Conservation (phyloP, 2,888 invertebrate species). For the Drosophila falleni region DNA sequence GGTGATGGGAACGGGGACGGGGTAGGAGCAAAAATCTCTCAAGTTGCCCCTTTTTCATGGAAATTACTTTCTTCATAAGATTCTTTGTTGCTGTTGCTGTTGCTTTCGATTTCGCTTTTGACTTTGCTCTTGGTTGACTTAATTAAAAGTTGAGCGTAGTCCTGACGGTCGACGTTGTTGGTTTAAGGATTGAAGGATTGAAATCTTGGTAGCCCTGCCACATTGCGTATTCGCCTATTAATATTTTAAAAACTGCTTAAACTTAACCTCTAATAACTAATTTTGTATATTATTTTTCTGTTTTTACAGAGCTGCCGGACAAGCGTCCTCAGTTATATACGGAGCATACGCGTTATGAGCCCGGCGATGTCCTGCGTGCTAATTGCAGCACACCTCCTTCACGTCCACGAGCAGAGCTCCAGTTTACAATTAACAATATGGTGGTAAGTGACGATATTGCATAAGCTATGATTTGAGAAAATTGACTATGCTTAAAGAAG, state of each 20-base stretch:
- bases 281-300: not conserved
- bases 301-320: constrained; percentile 89
- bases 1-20: not conserved
- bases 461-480: too few relatives aligned
- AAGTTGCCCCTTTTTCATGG: constrained; percentile 77
- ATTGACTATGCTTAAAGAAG: too few relatives aligned
- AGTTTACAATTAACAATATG: constrained; percentile 91
- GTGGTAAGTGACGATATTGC: constrained; percentile 87
- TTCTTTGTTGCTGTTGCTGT: constrained; percentile 64
- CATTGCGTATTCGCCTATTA: constrained; percentile 46
- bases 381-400: constrained; percentile 93
- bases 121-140: constrained; percentile 68
- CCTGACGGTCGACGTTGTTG: constrained; percentile 28
- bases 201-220: not conserved
- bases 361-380: constrained; percentile 90
- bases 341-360: constrained; percentile 91
- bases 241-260: constrained; percentile 34
- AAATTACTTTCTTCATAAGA: constrained; percentile 84
- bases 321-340: constrained; percentile 89
- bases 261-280: not conserved
- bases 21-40: constrained; percentile 16
- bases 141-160: constrained; percentile 75
- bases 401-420: constrained; percentile 90
- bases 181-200: constrained; percentile 39
- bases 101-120: constrained; percentile 41